Base-by-base conservation (phyloP, 2,113 vertebrate genomes). In the Labrus mixtus region DNA sequence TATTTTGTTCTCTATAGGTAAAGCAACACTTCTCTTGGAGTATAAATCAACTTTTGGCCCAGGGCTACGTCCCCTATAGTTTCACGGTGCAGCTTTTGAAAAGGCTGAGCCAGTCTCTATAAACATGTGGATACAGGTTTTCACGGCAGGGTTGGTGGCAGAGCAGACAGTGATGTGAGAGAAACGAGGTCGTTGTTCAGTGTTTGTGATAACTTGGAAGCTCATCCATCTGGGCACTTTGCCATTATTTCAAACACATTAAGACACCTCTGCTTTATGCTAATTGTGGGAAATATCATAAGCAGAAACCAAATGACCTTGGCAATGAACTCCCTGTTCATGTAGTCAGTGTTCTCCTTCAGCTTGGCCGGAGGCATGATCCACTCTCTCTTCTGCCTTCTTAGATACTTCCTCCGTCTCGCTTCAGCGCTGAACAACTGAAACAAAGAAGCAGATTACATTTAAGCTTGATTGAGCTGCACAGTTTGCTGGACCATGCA, bases 301-400 rank as follows among this genome's bases (percentile, higher is more conserved):
- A 41, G 10, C 15, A 39, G 13, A 39, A 48, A 0, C 3, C 13
- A 20, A 72, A 68, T 64, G 3, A 94, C 93, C 87, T 94, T 95
- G 39, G 93, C 90, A 59, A 95, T 88, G 58, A 9, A 87, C 0
- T 50, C 8, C 22, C 1, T 68, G 0, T 89, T 1, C 2, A 68
- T 89, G 80, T 94, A 93, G 66, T 94, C 63, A 0, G 2, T 19
- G 43, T 94, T 94, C 55, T 95, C 94, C 1, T 0, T 2, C 45
- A 94, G 50, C 61, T 89, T 93, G 15, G 81, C 8, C 8, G 94
- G 89, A 71, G 94, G 93, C 61, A 88, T 65, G 71, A 94, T 72
- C 93, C 93, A 95, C 19, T 93, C 91, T 61, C 94, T 89, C 68
- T 91, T 94, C 33, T 43, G 75, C 50, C 94, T 85, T 22, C 41